A percentile compares a stretch with the other conserved stretches of the same genome.
These are phyloP conservation scores for Acronicta leporina DNA, from an alignment of 2,888 invertebrate genomes.

Conservation along the genomic window DNA sequence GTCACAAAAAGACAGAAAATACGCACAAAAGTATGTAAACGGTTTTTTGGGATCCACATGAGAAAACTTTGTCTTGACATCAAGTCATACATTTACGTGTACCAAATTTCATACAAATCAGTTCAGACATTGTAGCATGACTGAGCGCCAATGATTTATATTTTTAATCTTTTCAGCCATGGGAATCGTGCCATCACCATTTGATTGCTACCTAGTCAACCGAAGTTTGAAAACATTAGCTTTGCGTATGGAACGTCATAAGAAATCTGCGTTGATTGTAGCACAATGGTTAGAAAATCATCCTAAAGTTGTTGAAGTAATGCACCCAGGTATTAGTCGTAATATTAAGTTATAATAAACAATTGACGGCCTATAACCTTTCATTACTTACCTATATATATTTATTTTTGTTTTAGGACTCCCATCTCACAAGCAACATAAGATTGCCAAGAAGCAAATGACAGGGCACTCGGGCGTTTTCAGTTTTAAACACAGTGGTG, in stretches of 20 bases:
- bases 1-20: too few species aligned
- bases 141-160: too few species aligned
- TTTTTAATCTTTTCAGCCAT: conserved; percentile 89
- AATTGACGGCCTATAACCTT: background rate
- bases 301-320: conserved; percentile 93
- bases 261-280: conserved; percentile 92
- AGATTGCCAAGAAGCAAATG: conserved; percentile 93
- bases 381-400: background rate
- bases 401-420: conserved; percentile 88
- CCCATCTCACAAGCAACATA: conserved; percentile 95
- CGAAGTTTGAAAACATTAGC: conserved; percentile 98
- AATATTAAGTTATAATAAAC: background rate
- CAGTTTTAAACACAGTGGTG: conserved; percentile 95
- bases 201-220: conserved; percentile 98
- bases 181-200: conserved; percentile 98
- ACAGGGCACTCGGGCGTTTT: conserved; percentile 97
- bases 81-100: too few species aligned
- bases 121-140: too few species aligned
- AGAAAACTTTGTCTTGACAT: too few species aligned
- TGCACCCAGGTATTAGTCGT: conserved; percentile 92
- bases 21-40: too few species aligned
- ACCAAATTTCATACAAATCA: too few species aligned
- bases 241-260: conserved; percentile 97
- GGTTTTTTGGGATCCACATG: too few species aligned
- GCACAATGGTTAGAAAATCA: conserved; percentile 95